Conservation (phyloP, 2,113 vertebrate genomes). For the Xiphorhynchus elegans region DNA sequence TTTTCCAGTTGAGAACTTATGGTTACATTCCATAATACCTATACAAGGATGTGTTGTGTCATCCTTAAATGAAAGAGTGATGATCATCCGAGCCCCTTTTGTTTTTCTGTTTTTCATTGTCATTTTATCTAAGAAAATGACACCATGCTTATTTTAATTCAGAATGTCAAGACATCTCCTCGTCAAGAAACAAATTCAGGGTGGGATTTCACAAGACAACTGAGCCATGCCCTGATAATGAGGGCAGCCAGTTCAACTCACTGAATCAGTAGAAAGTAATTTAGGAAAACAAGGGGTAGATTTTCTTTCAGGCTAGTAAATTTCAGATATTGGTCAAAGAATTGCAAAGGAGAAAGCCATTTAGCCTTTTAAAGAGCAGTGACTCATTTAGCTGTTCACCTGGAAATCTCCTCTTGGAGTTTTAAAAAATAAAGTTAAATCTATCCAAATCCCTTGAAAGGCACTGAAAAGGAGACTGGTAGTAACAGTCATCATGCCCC, state of each 20-base stretch:
- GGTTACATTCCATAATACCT: not conserved
- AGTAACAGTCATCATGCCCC: not conserved
- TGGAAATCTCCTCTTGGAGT: not conserved
- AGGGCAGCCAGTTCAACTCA: not conserved
- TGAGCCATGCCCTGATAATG: not conserved
- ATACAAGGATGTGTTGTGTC: not conserved
- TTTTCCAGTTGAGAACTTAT: not conserved
- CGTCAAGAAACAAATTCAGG: not conserved
- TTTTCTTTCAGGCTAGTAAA: not conserved
- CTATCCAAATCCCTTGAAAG: not conserved
- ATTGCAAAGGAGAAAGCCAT: not conserved
- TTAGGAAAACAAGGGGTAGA: not conserved
- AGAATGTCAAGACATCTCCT: not conserved
- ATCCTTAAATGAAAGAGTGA: not conserved
- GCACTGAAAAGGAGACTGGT: not conserved
- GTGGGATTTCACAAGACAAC: not conserved
- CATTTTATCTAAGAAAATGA: not conserved
- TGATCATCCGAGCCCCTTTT: not conserved
- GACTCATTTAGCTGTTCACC: not conserved
- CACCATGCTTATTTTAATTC: not conserved
- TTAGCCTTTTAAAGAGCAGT: not conserved
- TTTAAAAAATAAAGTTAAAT: not conserved
- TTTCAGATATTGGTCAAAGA: not conserved
- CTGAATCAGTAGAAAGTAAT: not conserved
- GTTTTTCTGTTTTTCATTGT: not conserved